Percentiles rank a stretch among this genome's conserved stretches.
phyloP scores from a whole-genome alignment of 2,113 vertebrate genomes.

The Nymphicus hollandicus region DNA sequence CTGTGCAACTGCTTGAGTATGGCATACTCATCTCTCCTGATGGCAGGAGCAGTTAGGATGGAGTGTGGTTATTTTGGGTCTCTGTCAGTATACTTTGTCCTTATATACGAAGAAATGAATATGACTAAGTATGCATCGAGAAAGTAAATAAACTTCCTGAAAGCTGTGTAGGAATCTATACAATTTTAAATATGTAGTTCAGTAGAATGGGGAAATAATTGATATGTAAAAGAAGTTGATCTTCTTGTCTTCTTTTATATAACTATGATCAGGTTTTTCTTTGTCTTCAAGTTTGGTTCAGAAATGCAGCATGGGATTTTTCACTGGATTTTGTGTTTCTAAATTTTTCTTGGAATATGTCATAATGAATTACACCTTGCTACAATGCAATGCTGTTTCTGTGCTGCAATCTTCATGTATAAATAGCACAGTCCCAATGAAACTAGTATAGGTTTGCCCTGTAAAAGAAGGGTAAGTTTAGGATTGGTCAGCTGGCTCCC shows the following conservation, averaged over 20 bases:
- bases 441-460: background rate
- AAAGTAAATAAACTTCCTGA: background rate
- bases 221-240: background rate
- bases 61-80: accelerated
- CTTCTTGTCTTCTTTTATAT: background rate
- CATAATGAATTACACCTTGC: background rate
- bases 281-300: background rate
- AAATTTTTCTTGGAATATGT: background rate
- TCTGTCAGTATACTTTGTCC: background rate
- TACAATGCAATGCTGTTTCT: background rate
- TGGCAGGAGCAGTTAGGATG: background rate
- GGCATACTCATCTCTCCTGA: background rate
- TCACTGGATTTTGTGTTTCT: background rate
- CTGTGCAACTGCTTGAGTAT: background rate
- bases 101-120: background rate
- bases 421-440: background rate
- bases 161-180: background rate
- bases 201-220: background rate
- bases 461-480: background rate
- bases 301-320: background rate
- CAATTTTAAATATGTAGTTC: background rate
- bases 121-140: background rate
- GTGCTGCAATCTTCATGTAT: background rate
- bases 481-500: background rate
- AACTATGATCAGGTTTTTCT: background rate